A percentile compares a stretch with the other conserved stretches of the same genome.
These are phyloP conservation scores for Whitmania pigra DNA, from an alignment of 1,140 invertebrate species.

Conservation along the genomic window DNA sequence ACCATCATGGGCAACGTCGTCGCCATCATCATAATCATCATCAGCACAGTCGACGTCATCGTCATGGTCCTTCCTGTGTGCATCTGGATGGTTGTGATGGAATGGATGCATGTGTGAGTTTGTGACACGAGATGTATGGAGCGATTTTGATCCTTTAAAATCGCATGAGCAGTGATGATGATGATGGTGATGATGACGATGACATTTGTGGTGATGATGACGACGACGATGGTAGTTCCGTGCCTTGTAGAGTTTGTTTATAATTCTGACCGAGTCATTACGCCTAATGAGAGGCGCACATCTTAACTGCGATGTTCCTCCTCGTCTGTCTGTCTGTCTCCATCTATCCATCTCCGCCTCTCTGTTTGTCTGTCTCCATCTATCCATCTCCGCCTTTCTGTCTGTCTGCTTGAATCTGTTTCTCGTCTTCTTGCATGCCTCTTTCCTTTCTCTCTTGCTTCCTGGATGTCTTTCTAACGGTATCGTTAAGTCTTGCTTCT, in stretches of 20 bases:
- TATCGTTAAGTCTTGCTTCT: background rate
- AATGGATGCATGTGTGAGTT: background rate
- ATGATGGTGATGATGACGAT: constrained; percentile 21
- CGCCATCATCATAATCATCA: constrained; percentile 5
- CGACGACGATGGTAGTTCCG: constrained; percentile 21
- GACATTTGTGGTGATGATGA: constrained; percentile 24
- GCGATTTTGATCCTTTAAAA: constrained; percentile 6
- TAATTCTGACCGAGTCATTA: background rate
- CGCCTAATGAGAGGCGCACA: too few relatives aligned
- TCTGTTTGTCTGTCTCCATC: background rate
- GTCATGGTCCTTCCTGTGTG: background rate
- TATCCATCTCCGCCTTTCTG: background rate
- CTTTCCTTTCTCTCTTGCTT: background rate
- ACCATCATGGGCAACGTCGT: background rate
- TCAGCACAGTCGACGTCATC: constrained; percentile 4
- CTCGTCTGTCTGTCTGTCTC: background rate
- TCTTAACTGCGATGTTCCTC: too few relatives aligned
- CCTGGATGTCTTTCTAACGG: background rate
- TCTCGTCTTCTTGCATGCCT: background rate
- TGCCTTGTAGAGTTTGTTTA: constrained; percentile 5
- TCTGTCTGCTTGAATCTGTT: background rate
- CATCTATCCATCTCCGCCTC: background rate
- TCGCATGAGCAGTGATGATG: constrained; percentile 12
- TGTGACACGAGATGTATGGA: background rate
- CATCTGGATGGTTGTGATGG: background rate